phyloP scores from a whole-genome alignment of 2,797 vertebrate genomes.

The Amniataba percoides region DNA sequence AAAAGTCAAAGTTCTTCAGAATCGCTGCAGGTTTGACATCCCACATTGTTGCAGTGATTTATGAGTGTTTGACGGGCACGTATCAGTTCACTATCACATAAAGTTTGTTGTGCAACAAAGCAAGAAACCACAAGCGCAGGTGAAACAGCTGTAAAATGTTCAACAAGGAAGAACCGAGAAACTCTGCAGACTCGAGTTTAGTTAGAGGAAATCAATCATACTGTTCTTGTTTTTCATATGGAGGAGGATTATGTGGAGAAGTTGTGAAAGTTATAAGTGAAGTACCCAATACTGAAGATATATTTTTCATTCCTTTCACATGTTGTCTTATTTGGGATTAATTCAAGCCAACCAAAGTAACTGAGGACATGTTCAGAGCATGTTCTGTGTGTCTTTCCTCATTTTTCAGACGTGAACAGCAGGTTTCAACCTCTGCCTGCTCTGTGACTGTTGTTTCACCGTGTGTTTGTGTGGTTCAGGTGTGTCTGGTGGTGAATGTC shows the following conservation, averaged over 20 bases:
- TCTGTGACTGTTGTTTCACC: background rate
- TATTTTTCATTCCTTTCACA: background rate
- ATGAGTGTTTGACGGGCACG: too few species aligned
- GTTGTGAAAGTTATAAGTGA: background rate
- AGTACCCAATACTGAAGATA: background rate
- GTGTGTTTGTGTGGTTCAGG: constrained; percentile 77
- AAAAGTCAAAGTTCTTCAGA: too few species aligned
- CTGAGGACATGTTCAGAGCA: background rate
- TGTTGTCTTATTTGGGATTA: background rate
- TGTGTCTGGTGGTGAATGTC: constrained; percentile 95
- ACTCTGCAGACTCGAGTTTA: too few species aligned
- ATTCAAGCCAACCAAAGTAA: constrained; percentile 1
- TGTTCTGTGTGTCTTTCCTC: background rate
- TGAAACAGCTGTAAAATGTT: too few species aligned
- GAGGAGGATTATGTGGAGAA: background rate
- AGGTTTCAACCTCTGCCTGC: background rate
- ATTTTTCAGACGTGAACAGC: background rate
- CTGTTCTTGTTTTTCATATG: too few species aligned
- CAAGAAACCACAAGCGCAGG: too few species aligned
- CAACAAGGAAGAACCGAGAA: too few species aligned
- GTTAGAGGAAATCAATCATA: too few species aligned
- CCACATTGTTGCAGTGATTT: too few species aligned
- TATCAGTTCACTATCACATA: too few species aligned
- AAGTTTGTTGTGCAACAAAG: too few species aligned
- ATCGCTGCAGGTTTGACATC: too few species aligned